Percentiles rank a stretch among this genome's conserved stretches.
Conservation (phyloP, 2,888 invertebrate species). For the Strigamia transsilvanica region DNA sequence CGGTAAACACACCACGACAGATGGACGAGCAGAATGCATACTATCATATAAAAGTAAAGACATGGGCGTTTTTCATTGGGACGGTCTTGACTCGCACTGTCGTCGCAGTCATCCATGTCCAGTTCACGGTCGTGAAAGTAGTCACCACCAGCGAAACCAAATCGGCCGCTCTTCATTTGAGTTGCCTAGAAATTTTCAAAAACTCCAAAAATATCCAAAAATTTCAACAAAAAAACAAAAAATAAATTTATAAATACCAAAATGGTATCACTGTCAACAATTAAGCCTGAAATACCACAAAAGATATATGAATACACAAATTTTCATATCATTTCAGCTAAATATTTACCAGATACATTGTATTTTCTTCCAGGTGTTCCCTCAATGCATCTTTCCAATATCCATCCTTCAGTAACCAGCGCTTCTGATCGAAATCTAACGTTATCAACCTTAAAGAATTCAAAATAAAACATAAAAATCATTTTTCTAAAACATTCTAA, state of each 20-base stretch:
- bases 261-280: conserved; percentile 16
- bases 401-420: conserved; percentile 32
- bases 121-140: not conserved
- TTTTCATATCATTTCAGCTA: too few species aligned
- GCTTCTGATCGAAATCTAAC: conserved; percentile 25
- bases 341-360: conserved; percentile 30
- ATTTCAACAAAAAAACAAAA: too few species aligned
- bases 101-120: conserved; percentile 22
- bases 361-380: conserved; percentile 50
- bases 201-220: too few species aligned
- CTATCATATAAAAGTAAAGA: conserved; percentile 7
- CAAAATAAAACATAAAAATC: not conserved
- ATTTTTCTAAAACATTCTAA: not conserved
- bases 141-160: not conserved
- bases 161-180: conserved; percentile 5
- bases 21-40: not conserved
- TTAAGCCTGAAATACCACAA: not conserved
- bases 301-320: too few species aligned
- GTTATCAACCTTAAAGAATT: not conserved
- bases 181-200: not conserved
- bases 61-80: not conserved
- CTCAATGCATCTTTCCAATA: conserved; percentile 38
- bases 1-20: conserved; percentile 23
- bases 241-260: too few species aligned
- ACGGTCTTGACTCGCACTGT: not conserved